Evolutionary conservation across 2,888 invertebrate genomes (phyloP).

Genomic region (Philopedon plagiatum): DNA sequence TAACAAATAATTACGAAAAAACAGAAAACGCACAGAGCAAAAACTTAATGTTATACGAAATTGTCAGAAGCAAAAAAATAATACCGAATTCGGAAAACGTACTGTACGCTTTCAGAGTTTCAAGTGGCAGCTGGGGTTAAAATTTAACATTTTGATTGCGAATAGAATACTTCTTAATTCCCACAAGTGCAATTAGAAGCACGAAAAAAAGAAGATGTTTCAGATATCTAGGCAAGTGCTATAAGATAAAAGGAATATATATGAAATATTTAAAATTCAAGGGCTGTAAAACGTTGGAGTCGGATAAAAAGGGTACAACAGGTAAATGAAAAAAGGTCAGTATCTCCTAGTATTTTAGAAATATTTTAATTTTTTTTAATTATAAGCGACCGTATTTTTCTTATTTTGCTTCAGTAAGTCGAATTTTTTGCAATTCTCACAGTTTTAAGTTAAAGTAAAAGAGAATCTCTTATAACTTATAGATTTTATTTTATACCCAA

Average conservation of each 20-base stretch:
- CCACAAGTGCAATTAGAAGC: neutral
- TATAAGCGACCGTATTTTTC: too few relatives aligned
- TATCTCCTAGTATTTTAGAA: too few relatives aligned
- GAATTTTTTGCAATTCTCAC: too few relatives aligned
- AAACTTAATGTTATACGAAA: neutral
- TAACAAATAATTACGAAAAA: neutral
- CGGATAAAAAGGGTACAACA: too few relatives aligned
- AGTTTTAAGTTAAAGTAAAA: too few relatives aligned
- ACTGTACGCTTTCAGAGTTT: neutral
- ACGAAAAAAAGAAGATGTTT: neutral
- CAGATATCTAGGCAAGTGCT: neutral
- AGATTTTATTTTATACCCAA: too few relatives aligned
- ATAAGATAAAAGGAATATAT: neutral
- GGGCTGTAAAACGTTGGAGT: too few relatives aligned
- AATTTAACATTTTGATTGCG: neutral
- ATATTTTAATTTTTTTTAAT: too few relatives aligned
- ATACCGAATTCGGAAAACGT: neutral
- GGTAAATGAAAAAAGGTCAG: too few relatives aligned
- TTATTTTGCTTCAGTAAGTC: too few relatives aligned
- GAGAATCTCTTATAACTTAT: too few relatives aligned
- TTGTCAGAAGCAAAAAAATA: neutral
- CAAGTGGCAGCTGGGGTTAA: neutral
- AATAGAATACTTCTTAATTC: neutral
- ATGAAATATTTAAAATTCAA: too few relatives aligned
- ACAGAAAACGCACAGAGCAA: neutral